Percentiles rank a stretch among this genome's conserved stretches.
These are phyloP conservation scores for Lithobates pipiens DNA, from an alignment of 2,797 vertebrate genomes.

Conservation along the genomic window DNA sequence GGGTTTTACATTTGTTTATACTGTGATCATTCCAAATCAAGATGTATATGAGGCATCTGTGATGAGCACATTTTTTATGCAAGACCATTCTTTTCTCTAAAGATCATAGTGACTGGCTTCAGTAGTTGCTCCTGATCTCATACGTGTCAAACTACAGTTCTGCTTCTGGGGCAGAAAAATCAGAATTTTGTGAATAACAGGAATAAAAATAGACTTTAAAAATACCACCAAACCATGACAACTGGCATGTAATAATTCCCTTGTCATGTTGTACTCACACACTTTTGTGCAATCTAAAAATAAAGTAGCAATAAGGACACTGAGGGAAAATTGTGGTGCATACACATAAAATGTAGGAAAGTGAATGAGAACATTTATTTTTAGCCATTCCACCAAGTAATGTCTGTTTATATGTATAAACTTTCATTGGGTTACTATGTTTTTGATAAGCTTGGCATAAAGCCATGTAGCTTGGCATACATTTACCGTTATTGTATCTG, in stretches of 20 bases:
- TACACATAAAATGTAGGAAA: constrained; percentile 15
- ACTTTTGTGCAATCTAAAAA: constrained; percentile 24
- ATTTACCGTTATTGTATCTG: too few relatives aligned
- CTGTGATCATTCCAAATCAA: constrained; percentile 25
- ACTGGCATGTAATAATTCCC: constrained; percentile 28
- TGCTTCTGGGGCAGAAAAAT: constrained; percentile 10
- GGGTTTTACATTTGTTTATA: constrained; percentile 14
- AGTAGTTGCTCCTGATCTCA: constrained; percentile 33
- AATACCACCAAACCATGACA: constrained; percentile 44
- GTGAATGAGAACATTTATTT: background rate
- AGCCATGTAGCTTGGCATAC: too few relatives aligned
- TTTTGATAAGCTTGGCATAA: too few relatives aligned
- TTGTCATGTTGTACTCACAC: background rate
- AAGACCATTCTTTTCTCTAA: background rate
- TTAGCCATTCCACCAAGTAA: background rate
- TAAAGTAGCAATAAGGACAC: constrained; percentile 13
- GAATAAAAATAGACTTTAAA: constrained; percentile 51
- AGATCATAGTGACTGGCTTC: constrained; percentile 32
- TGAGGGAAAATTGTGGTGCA: constrained; percentile 19
- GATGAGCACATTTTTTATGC: constrained; percentile 2
- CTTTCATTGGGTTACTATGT: too few relatives aligned
- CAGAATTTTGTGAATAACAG: constrained; percentile 14
- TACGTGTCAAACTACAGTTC: constrained; percentile 37
- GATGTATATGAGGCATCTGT: background rate
- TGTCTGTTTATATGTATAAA: too few relatives aligned